phyloP scores from a whole-genome alignment of 2,797 vertebrate genomes.

The Bradypus variegatus region DNA sequence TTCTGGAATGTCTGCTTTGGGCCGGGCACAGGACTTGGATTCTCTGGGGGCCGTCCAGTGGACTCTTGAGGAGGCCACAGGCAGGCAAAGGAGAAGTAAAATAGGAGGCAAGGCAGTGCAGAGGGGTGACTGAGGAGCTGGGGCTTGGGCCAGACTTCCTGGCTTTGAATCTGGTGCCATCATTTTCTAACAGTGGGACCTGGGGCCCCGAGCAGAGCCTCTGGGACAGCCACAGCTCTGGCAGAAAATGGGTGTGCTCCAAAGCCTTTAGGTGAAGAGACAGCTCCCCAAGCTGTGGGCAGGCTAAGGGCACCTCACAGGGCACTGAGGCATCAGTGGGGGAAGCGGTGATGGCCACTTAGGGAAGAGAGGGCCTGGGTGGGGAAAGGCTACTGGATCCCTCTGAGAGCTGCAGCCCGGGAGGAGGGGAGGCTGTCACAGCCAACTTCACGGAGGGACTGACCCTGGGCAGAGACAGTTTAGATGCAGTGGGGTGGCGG shows the following conservation, averaged over 20 bases:
- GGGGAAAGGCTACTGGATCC: not conserved
- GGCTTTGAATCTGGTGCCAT: not conserved
- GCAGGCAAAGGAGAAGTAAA: not conserved
- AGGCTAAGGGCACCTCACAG: not conserved
- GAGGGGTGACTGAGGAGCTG: not conserved
- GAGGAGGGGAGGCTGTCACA: not conserved
- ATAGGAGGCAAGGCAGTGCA: fast-evolving
- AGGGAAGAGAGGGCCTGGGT: not conserved
- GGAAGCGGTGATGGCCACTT: not conserved
- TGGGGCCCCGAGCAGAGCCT: not conserved
- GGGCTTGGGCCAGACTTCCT: not conserved
- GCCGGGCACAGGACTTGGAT: not conserved
- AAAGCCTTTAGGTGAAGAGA: not conserved
- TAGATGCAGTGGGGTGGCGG: not conserved
- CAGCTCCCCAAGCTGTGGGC: not conserved
- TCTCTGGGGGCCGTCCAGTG: not conserved
- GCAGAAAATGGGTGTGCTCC: not conserved
- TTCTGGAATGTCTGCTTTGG: not conserved
- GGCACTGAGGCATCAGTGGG: not conserved
- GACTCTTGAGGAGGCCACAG: not conserved
- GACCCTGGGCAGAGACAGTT: not conserved
- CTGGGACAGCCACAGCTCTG: not conserved
- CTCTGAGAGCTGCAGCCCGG: not conserved
- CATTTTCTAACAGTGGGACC: not conserved
- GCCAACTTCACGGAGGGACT: too few relatives aligned